A percentile compares a stretch with the other conserved stretches of the same genome.
Evolutionary conservation across 1,140 invertebrate genomes (phyloP).

Genomic region (Chironomus striatipennis): DNA sequence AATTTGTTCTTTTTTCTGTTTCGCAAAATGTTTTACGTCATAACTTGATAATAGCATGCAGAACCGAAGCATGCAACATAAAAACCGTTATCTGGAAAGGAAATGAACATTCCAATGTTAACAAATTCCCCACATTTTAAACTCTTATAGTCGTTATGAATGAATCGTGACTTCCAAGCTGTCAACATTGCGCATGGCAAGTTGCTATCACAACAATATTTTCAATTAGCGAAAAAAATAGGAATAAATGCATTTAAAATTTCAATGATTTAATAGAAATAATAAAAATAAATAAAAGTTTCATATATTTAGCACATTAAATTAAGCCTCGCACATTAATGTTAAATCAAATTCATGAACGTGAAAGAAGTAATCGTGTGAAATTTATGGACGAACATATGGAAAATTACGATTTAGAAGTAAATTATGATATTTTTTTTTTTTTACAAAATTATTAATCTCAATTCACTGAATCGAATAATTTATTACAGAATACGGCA

Average conservation of each 20-base stretch:
- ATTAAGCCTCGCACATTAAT: not conserved
- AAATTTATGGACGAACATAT: constrained; percentile 31
- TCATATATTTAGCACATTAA: not conserved
- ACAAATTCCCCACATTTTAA: not conserved
- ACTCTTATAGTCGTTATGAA: not conserved
- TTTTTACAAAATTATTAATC: too few species aligned
- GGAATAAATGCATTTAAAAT: not conserved
- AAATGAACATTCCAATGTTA: not conserved
- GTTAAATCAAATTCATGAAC: not conserved
- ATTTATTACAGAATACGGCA: constrained; percentile 45
- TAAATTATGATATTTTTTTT: constrained; percentile 26
- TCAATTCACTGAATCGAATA: not conserved
- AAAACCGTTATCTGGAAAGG: too few species aligned
- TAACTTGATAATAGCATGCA: too few species aligned
- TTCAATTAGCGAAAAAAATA: not conserved
- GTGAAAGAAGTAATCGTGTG: not conserved
- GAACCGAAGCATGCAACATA: too few species aligned
- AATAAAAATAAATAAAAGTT: too few species aligned
- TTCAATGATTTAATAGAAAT: too few species aligned
- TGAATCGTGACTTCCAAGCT: not conserved
- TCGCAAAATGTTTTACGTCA: too few species aligned
- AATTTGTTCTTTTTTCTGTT: too few species aligned
- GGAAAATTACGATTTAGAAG: constrained; percentile 35
- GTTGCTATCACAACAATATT: constrained; percentile 1
- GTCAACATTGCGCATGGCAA: not conserved